phyloP scores from a whole-genome alignment of 2,797 vertebrate species.

The Botia almorhae region DNA sequence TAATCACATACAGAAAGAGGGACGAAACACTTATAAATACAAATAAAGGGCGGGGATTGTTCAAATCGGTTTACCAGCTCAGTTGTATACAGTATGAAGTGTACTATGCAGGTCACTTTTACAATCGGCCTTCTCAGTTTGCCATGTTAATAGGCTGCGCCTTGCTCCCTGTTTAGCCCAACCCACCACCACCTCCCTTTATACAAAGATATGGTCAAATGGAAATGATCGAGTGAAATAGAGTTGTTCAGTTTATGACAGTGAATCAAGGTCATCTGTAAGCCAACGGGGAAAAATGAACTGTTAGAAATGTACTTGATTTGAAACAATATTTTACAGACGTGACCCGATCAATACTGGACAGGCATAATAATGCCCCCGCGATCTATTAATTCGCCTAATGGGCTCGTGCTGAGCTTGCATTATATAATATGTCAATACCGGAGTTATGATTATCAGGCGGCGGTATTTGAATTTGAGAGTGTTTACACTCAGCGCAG shows the following conservation, averaged over 20 bases:
- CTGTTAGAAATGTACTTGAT: constrained; percentile 85
- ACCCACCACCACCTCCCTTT: constrained; percentile 49
- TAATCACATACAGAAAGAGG: constrained; percentile 32
- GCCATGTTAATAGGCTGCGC: constrained; percentile 68
- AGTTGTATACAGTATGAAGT: constrained; percentile 11
- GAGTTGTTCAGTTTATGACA: constrained; percentile 78
- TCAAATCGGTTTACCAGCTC: constrained; percentile 10
- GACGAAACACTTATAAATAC: constrained; percentile 51
- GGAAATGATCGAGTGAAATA: constrained; percentile 79
- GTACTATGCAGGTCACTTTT: constrained; percentile 53
- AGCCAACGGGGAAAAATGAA: constrained; percentile 63
- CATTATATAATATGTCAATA: constrained; percentile 83
- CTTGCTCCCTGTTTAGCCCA: constrained; percentile 63
- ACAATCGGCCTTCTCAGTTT: constrained; percentile 64
- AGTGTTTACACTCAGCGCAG: constrained; percentile 67
- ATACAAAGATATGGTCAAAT: constrained; percentile 75
- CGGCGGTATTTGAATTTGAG: constrained; percentile 80
- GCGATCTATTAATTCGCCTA: constrained; percentile 92
- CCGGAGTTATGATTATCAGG: constrained; percentile 78
- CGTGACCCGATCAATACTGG: constrained; percentile 87
- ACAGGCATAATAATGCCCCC: constrained; percentile 86
- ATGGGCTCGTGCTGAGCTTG: constrained; percentile 87
- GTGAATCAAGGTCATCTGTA: constrained; percentile 88
- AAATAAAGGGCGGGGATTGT: constrained; percentile 49
- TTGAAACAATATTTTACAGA: constrained; percentile 90